phyloP scores from a whole-genome alignment of 2,888 invertebrate species.

The Drosophila prostipennis region DNA sequence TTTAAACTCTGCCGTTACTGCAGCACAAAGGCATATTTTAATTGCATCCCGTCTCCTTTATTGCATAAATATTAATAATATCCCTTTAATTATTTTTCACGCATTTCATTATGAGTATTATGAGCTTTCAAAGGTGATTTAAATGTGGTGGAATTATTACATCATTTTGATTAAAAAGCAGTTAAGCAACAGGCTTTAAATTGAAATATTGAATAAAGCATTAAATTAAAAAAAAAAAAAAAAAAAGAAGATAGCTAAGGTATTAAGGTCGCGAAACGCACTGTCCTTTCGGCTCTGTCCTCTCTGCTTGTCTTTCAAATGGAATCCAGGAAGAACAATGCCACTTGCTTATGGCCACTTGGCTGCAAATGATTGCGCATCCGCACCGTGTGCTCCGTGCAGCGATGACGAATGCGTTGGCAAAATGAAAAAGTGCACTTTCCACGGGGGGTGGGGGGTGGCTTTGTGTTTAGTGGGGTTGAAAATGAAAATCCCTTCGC shows the following conservation, averaged over 20 bases:
- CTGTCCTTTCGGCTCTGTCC: background rate
- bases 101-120: background rate
- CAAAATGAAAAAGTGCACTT: slow-evolving; percentile 18
- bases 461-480: too few relatives aligned
- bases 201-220: too few relatives aligned
- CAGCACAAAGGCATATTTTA: background rate
- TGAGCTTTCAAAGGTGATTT: too few relatives aligned
- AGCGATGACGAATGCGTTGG: slow-evolving; percentile 14
- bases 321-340: slow-evolving; percentile 25
- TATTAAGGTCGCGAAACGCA: slow-evolving; percentile 3
- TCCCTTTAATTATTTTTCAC: background rate
- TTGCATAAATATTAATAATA: background rate
- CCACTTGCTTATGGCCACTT: slow-evolving; percentile 47
- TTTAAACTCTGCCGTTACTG: too few relatives aligned
- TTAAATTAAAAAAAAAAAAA: too few relatives aligned
- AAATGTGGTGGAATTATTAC: too few relatives aligned
- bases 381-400: slow-evolving; percentile 24
- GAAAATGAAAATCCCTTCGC: background rate
- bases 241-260: too few relatives aligned
- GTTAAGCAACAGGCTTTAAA: too few relatives aligned
- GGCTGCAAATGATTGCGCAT: slow-evolving; percentile 54
- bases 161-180: too few relatives aligned
- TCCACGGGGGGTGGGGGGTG: background rate
- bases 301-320: slow-evolving; percentile 9
- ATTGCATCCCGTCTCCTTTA: background rate